A percentile compares a stretch with the other conserved stretches of the same genome.
Evolutionary conservation across 2,113 vertebrate species (phyloP).

Genomic region (Ranitomeya variabilis): DNA sequence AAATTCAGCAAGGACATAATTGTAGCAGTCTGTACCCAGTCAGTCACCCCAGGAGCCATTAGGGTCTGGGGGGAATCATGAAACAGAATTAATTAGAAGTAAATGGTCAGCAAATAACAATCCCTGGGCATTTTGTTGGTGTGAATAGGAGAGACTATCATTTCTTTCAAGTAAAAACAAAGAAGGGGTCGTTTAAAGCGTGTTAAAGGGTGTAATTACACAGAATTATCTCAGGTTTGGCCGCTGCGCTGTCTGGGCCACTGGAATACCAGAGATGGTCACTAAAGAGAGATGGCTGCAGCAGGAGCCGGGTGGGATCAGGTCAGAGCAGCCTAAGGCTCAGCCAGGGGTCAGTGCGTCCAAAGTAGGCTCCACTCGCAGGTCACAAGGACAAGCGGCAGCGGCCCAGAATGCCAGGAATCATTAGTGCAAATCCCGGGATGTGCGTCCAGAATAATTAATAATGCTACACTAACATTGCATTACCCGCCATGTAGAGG

Average conservation of each 20-base stretch:
- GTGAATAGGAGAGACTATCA: conserved; percentile 40
- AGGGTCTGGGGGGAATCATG: conserved; percentile 7
- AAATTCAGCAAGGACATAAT: not conserved
- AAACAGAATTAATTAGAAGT: conserved; percentile 46
- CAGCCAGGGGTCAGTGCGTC: conserved; percentile 36
- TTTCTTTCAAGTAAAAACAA: conserved; percentile 55
- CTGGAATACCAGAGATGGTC: conserved; percentile 43
- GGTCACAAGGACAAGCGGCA: conserved; percentile 41
- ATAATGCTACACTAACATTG: not conserved
- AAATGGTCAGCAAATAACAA: conserved; percentile 41
- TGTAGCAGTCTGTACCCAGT: not conserved
- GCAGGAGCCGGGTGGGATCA: conserved; percentile 54
- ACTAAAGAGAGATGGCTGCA: conserved; percentile 5
- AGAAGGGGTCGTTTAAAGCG: conserved; percentile 5
- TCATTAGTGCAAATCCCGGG: not conserved
- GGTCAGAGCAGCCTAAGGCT: conserved; percentile 43
- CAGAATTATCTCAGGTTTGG: conserved; percentile 33
- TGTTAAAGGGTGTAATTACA: conserved; percentile 50
- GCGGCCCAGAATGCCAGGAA: conserved; percentile 27
- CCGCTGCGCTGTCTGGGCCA: conserved; percentile 37
- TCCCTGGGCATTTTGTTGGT: conserved; percentile 9
- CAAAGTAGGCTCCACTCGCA: not conserved
- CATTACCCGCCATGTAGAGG: not conserved
- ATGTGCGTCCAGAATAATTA: not conserved
- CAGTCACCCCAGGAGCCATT: conserved; percentile 21